Evolutionary conservation across 2,797 vertebrate species (phyloP).

Genomic region (Sylvia borin): DNA sequence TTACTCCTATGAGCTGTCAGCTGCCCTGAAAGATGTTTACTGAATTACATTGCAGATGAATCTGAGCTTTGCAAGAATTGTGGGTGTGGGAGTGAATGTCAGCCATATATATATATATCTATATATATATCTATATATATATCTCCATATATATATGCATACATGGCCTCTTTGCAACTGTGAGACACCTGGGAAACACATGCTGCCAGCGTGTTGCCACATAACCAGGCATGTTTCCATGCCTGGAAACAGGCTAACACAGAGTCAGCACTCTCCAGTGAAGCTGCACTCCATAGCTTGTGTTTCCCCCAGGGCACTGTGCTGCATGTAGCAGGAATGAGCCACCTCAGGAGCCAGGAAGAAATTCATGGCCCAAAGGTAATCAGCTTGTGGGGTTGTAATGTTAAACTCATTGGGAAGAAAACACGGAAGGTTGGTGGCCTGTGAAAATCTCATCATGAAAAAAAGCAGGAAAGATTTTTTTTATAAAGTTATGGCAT

Average conservation of each 20-base stretch:
- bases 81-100: background rate
- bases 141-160: background rate
- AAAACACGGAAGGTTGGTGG: rapidly evolving
- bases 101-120: rapidly evolving
- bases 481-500: background rate
- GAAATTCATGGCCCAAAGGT: background rate
- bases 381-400: background rate
- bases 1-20: background rate
- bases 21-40: background rate
- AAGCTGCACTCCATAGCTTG: background rate
- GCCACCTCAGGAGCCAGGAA: background rate
- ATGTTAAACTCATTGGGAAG: background rate
- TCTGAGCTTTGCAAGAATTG: background rate
- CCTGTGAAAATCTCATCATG: background rate
- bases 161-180: background rate
- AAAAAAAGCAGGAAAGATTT: background rate
- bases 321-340: background rate
- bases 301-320: background rate
- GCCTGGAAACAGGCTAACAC: background rate
- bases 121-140: no score
- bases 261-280: background rate
- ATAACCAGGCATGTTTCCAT: background rate
- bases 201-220: background rate
- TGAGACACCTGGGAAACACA: background rate
- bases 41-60: background rate